phyloP scores from a whole-genome alignment of 2,888 invertebrate species.

The Cremastobaeus sp. region DNA sequence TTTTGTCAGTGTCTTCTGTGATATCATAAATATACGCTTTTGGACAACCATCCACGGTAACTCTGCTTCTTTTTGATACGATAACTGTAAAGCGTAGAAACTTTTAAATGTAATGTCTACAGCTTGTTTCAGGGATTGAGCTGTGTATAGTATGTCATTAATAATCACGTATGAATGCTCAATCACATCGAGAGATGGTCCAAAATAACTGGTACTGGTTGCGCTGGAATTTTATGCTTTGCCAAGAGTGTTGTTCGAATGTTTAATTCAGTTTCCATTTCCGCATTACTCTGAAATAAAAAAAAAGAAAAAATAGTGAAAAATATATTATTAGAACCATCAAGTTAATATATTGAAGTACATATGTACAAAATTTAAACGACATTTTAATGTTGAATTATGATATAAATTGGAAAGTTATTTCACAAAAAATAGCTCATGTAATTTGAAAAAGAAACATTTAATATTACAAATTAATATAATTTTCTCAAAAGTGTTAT shows the following conservation, averaged over 20 bases:
- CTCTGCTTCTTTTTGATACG: conserved; percentile 34
- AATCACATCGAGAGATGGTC: conserved; percentile 2
- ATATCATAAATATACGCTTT: conserved; percentile 6
- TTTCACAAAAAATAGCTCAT: too few relatives aligned
- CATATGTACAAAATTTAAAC: too few relatives aligned
- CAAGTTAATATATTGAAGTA: too few relatives aligned
- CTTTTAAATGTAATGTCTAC: conserved; percentile 38
- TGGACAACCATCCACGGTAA: conserved; percentile 40
- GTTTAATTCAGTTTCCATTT: conserved; percentile 10
- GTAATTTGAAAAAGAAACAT: too few relatives aligned
- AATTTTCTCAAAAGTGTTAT: too few relatives aligned
- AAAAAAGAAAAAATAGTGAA: too few relatives aligned
- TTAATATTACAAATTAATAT: too few relatives aligned
- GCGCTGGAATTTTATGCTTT: neutral
- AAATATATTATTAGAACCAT: too few relatives aligned
- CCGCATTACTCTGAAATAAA: conserved; percentile 10
- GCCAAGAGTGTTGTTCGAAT: neutral
- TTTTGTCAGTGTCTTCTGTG: neutral
- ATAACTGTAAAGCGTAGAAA: conserved; percentile 35
- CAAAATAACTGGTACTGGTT: conserved; percentile 19
- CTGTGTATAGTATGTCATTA: conserved; percentile 28
- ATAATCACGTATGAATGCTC: conserved; percentile 4
- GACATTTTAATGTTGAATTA: too few relatives aligned
- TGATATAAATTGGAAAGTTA: too few relatives aligned
- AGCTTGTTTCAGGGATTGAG: conserved; percentile 21